Evolutionary conservation across 2,888 invertebrate genomes (phyloP), one percentile per base, ranked within the genome.

Genomic region (Clostera curtula): DNA sequence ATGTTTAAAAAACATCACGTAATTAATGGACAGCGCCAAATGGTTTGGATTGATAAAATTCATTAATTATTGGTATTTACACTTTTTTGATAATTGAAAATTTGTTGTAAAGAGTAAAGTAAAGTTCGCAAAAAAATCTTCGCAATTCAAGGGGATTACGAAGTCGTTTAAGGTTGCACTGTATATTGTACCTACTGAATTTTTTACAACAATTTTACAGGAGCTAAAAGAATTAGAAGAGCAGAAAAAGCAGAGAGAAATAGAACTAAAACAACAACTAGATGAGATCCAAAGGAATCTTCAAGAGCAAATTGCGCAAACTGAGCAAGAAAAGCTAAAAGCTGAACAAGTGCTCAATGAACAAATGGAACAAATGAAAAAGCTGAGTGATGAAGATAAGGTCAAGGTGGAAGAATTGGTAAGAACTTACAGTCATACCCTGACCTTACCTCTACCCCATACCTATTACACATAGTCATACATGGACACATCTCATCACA

Each of bases 381-480:
- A 74, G 49, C 49, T 72, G 4, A 70, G 58, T 34, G 56, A 70
- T 41, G 72, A 76, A 34, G 75, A 76, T 13, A 72, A 73, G 52
- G 40, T 51, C 4, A 75, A 62, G 52, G 66, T 75, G 52, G 65
- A 74, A 26, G 58, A 66, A 41, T 49, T 83, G 42, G 84, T 82
- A 49, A 56, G 47, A 10, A 21, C 12, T 30, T 24, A 22, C 14
- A n/a, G n/a, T n/a, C n/a, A n/a, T n/a, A n/a, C n/a, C n/a, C n/a
- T n/a, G n/a, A n/a, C n/a, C n/a, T n/a, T n/a, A n/a, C n/a, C n/a
- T n/a, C n/a, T n/a, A n/a, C n/a, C n/a, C n/a, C n/a, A n/a, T n/a
- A n/a, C n/a, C n/a, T n/a, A n/a, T n/a, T n/a, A n/a, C n/a, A n/a
- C n/a, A n/a, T n/a, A n/a, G n/a, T n/a, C n/a, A n/a, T n/a, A n/a